Conservation (phyloP, 2,888 invertebrate genomes). For the Drepana falcataria region DNA sequence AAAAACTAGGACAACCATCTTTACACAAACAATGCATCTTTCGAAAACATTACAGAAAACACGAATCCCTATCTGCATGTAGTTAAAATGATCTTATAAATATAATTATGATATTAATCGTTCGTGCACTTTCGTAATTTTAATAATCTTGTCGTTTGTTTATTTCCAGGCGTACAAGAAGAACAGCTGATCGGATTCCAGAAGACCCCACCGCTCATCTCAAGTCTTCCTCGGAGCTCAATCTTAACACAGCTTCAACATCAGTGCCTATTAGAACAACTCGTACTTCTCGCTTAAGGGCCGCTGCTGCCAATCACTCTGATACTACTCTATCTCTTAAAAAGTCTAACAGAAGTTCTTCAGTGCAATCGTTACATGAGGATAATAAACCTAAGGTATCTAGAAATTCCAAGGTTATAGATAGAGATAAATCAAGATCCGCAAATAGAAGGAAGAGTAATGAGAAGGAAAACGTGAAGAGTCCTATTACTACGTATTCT, state of each 20-base stretch:
- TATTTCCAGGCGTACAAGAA: slow-evolving; percentile 61
- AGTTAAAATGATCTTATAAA: no score
- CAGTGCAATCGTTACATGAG: slow-evolving; percentile 60
- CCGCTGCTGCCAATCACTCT: slow-evolving; percentile 75
- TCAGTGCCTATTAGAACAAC: slow-evolving; percentile 83
- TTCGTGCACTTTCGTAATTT: no score
- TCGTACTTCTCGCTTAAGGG: slow-evolving; percentile 84
- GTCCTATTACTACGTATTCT: slow-evolving; percentile 37
- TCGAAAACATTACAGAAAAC: no score
- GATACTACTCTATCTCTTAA: slow-evolving; percentile 49
- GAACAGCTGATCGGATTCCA: slow-evolving; percentile 44
- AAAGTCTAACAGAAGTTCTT: slow-evolving; percentile 65
- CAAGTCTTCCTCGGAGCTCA: slow-evolving; percentile 71
- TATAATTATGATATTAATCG: no score
- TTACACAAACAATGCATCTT: no score
- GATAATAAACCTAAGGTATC: slow-evolving; percentile 54
- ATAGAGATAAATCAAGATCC: slow-evolving; percentile 58
- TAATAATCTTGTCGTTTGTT: slow-evolving; percentile 10
- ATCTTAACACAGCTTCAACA: slow-evolving; percentile 61
- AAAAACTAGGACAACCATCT: no score
- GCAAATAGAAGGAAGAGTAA: slow-evolving; percentile 49
- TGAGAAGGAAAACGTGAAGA: slow-evolving; percentile 63
- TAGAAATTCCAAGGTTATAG: slow-evolving; percentile 59
- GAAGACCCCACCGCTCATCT: slow-evolving; percentile 53
- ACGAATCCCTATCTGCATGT: no score